Evolutionary conservation across 2,888 invertebrate genomes (phyloP).

Genomic region (Drosophila affinis): DNA sequence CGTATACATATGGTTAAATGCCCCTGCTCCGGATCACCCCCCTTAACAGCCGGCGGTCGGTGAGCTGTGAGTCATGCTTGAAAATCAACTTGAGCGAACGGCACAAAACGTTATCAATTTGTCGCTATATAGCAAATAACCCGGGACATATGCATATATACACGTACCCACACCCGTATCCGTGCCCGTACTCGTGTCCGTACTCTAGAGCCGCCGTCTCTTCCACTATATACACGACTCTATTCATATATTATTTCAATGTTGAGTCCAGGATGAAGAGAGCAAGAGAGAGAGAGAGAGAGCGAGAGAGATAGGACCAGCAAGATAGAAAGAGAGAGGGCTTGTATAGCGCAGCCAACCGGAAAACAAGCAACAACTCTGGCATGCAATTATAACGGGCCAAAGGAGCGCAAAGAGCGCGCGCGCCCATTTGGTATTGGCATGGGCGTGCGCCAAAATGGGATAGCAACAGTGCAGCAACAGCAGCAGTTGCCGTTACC

Average conservation of each 20-base stretch:
- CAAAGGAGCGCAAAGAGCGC: conserved; percentile 39
- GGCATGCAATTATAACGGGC: conserved; percentile 64
- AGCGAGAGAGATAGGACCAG: conserved; percentile 1
- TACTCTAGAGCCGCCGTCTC: neutral
- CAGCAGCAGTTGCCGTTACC: conserved; percentile 9
- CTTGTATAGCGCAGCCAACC: conserved; percentile 73
- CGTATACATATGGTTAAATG: conserved; percentile 17
- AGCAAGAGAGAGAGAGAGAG: neutral
- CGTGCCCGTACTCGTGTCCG: neutral
- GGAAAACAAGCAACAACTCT: conserved; percentile 83
- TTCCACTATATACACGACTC: conserved; percentile 8
- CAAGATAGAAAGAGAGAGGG: neutral
- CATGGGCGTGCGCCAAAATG: conserved; percentile 39
- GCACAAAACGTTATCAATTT: conserved; percentile 78
- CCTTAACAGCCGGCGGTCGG: conserved; percentile 37
- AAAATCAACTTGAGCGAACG: conserved; percentile 79
- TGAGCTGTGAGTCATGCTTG: conserved; percentile 62
- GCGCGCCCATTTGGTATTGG: conserved; percentile 24
- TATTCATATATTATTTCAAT: conserved; percentile 1
- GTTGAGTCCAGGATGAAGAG: conserved; percentile 1
- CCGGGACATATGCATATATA: conserved; percentile 33
- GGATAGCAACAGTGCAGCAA: conserved; percentile 53
- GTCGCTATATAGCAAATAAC: conserved; percentile 70
- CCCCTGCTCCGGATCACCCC: conserved; percentile 20
- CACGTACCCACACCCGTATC: neutral